A percentile compares a stretch with the other conserved stretches of the same genome.
These are phyloP conservation scores for Geotrypetes seraphini DNA, from an alignment of 2,797 vertebrate genomes.

Conservation along the genomic window DNA sequence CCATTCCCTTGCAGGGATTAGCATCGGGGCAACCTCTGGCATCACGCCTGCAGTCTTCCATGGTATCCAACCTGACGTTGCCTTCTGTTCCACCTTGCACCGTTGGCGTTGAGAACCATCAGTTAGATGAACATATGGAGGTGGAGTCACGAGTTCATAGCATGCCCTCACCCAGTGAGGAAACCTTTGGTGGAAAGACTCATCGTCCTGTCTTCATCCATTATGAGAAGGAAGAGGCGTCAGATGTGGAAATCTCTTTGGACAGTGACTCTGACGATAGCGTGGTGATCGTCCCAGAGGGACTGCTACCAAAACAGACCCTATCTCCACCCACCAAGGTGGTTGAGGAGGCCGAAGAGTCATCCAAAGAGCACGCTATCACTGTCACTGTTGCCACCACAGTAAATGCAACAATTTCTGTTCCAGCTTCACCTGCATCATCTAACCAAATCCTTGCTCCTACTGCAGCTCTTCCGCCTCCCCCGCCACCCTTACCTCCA, in stretches of 20 bases:
- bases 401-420: slow-evolving; percentile 12
- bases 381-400: slow-evolving; percentile 24
- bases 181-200: slow-evolving; percentile 41
- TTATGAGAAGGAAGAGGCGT: slow-evolving; percentile 77
- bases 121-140: slow-evolving; percentile 34
- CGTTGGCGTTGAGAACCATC: slow-evolving; percentile 28
- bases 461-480: slow-evolving; percentile 19
- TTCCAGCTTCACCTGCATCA: slow-evolving; percentile 26
- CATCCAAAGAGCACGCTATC: slow-evolving; percentile 46
- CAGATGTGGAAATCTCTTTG: slow-evolving; percentile 82
- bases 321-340: slow-evolving; percentile 18
- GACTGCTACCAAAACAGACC: slow-evolving; percentile 29
- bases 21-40: slow-evolving; percentile 48
- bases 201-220: slow-evolving; percentile 76
- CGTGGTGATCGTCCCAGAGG: slow-evolving; percentile 81
- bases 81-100: too few relatives aligned
- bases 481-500: slow-evolving; percentile 2
- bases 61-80: too few relatives aligned
- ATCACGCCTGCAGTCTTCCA: slow-evolving; percentile 32
- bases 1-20: slow-evolving; percentile 53
- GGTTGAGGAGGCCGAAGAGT: slow-evolving; percentile 52
- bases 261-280: slow-evolving; percentile 86
- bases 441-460: slow-evolving; percentile 42
- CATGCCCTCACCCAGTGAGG: neutral
- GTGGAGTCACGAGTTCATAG: neutral